Conservation (phyloP, 2,888 invertebrate genomes). For the Timema podura region DNA sequence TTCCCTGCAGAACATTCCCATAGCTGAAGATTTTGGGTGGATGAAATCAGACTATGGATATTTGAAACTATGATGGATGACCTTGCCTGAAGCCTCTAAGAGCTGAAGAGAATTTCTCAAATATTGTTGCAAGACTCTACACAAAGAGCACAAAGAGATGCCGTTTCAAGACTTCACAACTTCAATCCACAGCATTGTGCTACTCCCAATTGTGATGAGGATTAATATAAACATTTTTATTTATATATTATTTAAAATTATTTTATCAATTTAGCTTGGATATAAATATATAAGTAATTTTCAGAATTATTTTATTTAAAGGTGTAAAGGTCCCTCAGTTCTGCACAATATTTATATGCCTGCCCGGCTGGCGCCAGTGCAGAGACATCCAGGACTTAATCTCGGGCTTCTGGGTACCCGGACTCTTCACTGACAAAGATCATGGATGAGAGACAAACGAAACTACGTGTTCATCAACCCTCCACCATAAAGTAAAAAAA, state of each 20-base stretch:
- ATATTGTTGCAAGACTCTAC: not conserved
- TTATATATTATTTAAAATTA: not conserved
- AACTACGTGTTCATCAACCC: too few relatives aligned
- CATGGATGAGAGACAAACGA: too few relatives aligned
- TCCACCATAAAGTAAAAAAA: too few relatives aligned
- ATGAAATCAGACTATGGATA: not conserved
- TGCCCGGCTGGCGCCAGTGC: too few relatives aligned
- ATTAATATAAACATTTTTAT: not conserved
- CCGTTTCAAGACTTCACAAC: not conserved
- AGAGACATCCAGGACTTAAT: too few relatives aligned
- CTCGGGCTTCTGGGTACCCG: too few relatives aligned
- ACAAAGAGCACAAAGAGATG: not conserved
- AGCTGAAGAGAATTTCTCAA: not conserved
- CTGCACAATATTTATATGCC: too few relatives aligned
- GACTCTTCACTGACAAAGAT: too few relatives aligned
- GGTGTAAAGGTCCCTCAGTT: too few relatives aligned
- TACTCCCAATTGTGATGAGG: not conserved
- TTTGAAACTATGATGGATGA: not conserved
- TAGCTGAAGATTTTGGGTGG: not conserved
- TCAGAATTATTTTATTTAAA: too few relatives aligned
- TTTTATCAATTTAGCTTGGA: not conserved
- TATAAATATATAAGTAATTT: too few relatives aligned
- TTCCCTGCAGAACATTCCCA: not conserved
- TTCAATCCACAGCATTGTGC: conserved; percentile 4
- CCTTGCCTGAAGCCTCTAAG: not conserved